These are phyloP conservation scores for Spilarctia lutea DNA, from an alignment of 2,888 invertebrate genomes.

Conservation along the genomic window DNA sequence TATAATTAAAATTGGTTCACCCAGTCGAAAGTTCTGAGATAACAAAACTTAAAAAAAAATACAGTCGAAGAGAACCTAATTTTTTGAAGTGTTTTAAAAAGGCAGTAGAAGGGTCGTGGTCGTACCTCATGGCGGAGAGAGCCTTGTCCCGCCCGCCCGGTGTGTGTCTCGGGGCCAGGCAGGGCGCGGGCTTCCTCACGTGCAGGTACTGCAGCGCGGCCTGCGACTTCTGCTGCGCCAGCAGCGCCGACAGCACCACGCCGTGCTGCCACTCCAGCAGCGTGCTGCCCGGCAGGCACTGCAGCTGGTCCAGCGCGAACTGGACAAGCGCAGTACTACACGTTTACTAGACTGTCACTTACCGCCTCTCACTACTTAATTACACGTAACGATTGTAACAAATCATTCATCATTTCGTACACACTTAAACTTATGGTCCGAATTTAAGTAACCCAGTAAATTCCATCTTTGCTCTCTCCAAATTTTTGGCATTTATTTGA, in stretches of 20 bases:
- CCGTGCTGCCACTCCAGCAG: conserved; percentile 91
- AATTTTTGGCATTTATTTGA: too few species aligned
- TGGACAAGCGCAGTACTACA: conserved; percentile 52
- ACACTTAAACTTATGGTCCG: too few species aligned
- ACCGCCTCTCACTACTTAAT: background rate
- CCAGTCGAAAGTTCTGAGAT: too few species aligned
- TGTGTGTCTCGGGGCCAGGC: conserved; percentile 72
- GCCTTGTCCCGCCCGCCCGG: conserved; percentile 32
- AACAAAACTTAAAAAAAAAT: too few species aligned
- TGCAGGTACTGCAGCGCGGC: conserved; percentile 90
- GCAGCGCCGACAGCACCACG: conserved; percentile 88
- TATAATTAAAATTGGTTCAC: too few species aligned
- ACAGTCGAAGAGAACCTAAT: too few species aligned
- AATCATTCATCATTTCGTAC: background rate
- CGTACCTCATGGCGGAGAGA: conserved; percentile 12
- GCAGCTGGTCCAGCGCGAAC: conserved; percentile 89
- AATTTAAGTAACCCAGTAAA: too few species aligned
- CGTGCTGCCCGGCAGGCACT: conserved; percentile 87
- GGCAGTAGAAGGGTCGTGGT: background rate
- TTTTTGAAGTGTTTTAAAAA: too few species aligned
- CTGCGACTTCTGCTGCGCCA: conserved; percentile 89
- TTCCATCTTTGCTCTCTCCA: too few species aligned
- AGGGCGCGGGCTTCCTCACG: conserved; percentile 85
- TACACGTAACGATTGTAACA: too few species aligned
- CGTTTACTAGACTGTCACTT: too few species aligned